Percentiles rank a stretch among this genome's conserved stretches.
Evolutionary conservation across 2,888 invertebrate species (phyloP).

Genomic region (Pseudoips prasinana): DNA sequence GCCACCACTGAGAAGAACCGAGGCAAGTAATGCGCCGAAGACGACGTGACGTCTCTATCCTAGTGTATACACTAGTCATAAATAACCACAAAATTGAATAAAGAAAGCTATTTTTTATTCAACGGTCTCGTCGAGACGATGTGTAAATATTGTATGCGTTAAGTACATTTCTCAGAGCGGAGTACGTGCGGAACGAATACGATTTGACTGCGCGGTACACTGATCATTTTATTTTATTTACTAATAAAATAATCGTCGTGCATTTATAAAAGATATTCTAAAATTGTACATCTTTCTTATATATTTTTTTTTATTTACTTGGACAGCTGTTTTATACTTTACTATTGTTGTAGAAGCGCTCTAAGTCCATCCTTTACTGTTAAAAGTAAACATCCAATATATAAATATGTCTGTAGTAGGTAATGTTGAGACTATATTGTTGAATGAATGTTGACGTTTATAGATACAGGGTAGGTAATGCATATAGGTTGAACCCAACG

Average conservation of each 20-base stretch:
- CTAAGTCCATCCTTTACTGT: constrained; percentile 54
- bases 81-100: constrained; percentile 33
- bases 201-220: constrained; percentile 16
- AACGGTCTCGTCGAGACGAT: constrained; percentile 14
- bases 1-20: constrained; percentile 77
- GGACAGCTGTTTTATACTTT: constrained; percentile 16
- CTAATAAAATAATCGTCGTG: constrained; percentile 24
- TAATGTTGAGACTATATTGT: constrained; percentile 38
- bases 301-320: constrained; percentile 9
- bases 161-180: constrained; percentile 11
- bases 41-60: constrained; percentile 27
- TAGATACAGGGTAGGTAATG: constrained; percentile 69
- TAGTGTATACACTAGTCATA: constrained; percentile 60
- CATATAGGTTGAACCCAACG: constrained; percentile 66
- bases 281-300: constrained; percentile 14
- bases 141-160: constrained; percentile 27
- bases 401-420: constrained; percentile 33
- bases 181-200: constrained; percentile 16
- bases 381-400: constrained; percentile 33
- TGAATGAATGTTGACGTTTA: constrained; percentile 51
- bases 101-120: constrained; percentile 30
- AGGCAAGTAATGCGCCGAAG: constrained; percentile 55
- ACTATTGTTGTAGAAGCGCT: constrained; percentile 42
- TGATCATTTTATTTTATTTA: constrained; percentile 22
- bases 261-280: constrained; percentile 28